phyloP scores from a whole-genome alignment of 2,797 vertebrate species.

The Mormyrus hasselquistii region DNA sequence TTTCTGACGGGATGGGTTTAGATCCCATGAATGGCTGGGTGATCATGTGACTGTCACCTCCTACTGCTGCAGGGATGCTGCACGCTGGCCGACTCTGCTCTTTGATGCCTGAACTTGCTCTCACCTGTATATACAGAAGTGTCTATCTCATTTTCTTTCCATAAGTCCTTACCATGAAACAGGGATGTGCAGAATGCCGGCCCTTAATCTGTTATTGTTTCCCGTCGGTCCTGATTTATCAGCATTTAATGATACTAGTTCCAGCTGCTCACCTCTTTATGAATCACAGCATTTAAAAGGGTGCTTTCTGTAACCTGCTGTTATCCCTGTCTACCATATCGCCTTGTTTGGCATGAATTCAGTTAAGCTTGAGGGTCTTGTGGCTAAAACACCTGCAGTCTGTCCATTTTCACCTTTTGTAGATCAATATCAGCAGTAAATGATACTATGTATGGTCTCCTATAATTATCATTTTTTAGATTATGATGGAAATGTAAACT shows the following conservation, averaged over 20 bases:
- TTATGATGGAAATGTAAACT: background rate
- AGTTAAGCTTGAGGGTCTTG: background rate
- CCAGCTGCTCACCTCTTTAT: background rate
- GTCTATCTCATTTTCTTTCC: background rate
- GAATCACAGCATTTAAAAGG: background rate
- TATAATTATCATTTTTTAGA: background rate
- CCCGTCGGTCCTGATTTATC: background rate
- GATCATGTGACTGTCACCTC: background rate
- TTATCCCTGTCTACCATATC: background rate
- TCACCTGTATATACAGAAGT: background rate
- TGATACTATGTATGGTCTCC: background rate
- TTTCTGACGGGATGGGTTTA: background rate
- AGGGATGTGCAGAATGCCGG: background rate
- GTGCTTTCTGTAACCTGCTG: background rate
- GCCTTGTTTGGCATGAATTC: background rate
- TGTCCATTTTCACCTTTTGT: background rate
- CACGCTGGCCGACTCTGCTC: no score
- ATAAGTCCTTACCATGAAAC: background rate
- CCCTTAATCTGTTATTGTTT: background rate
- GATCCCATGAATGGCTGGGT: background rate
- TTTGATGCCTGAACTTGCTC: background rate
- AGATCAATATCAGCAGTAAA: background rate
- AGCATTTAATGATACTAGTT: background rate
- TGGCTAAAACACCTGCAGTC: background rate
- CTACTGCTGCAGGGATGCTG: background rate